Base-by-base conservation (phyloP, 2,113 vertebrate genomes). In the Pluvialis apricaria region DNA sequence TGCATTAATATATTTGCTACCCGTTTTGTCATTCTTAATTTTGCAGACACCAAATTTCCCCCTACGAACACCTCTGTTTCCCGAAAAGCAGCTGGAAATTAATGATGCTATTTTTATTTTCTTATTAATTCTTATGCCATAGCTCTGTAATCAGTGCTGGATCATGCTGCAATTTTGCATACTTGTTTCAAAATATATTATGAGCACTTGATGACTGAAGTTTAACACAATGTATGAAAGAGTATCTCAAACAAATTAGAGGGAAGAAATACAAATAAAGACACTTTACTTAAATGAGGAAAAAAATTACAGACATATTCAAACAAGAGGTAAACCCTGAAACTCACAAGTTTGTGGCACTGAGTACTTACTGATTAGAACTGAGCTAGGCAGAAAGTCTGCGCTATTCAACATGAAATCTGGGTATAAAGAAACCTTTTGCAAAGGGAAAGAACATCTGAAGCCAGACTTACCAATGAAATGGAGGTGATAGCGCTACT, bases 71-170 rank as follows among this genome's bases (percentile, higher is more conserved):
- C 90, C 94, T 93, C 88, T 91, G 86, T 81, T 97, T 92, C 86
- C 89, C 70, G 45, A 95, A 97, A 95, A 95, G 68, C 95, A 96
- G 94, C 90, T 94, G 86, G 90, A 97, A 96, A 96, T 95, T 91
- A 96, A 93, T 96, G 89, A 94, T 71, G 86, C 85, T 93, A 81
- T 68, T 93, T 96, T 94, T 94, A 94, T 94, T 95, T 97, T 90
- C 82, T 86, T 96, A 97, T 95, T 96, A 96, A 97, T 97, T 94
- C 9, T 5, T 90, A 93, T 68, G 82, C 54, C 80, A 92, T 92
- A 92, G 94, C 76, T 90, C 82, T 92, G 49, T 51, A 97, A 97
- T 97, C 94, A 95, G 92, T 47, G 85, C 60, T 86, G 68, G 88
- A 94, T 97, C 92, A 83, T 54, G 72, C 90, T 77, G 91, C 79